Evolutionary conservation across 2,797 vertebrate genomes (phyloP), one percentile per base, ranked within the genome.

Genomic region (Myioborus miniatus): DNA sequence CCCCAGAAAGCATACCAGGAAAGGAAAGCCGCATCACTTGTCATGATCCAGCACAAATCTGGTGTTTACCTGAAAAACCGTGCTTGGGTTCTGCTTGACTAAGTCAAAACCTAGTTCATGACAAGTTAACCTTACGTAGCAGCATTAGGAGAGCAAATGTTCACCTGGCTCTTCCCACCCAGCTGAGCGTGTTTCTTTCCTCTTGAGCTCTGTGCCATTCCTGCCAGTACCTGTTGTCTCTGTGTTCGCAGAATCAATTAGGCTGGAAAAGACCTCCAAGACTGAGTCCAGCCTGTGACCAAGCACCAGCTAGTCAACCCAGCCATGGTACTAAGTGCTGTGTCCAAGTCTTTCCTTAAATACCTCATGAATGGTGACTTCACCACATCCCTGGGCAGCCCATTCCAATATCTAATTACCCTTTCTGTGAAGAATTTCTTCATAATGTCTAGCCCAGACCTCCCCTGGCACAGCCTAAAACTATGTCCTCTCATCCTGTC

Each of bases 121-220:
- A 70, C 60, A 80, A 17, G 27, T 47, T 67, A 47, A n/a, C 12
- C 11, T 74, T 52, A 30, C 0, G 1, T 29, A 44, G 77, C 22
- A 53, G 50, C 41, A 47, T 14, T 22, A 2, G 37, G 52, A 58
- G 23, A 15, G 1, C 13, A 62, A 6, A 46, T 24, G 53, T 53
- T 87, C 41, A 21, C 17, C 15, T 83, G 34, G 19, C 10, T 70
- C 10, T 74, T 90, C 49, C 18, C 23, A 17, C 22, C 49, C 41
- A 37, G 5, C 32, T 65, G 43, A 71, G n/a, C 0, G 0, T 15
- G 1, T 78, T 68, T 89, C 34, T 81, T 71, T 68, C n/a, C 46
- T 71, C 0, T 0, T 49, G 69, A 47, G 44, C 14, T 72, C 49
- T 69, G 27, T n/a, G 39, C 63, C 7, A 2, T 63, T 83, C 53